Evolutionary conservation across 1,140 invertebrate species (phyloP).

Genomic region (Micrasema minimum): DNA sequence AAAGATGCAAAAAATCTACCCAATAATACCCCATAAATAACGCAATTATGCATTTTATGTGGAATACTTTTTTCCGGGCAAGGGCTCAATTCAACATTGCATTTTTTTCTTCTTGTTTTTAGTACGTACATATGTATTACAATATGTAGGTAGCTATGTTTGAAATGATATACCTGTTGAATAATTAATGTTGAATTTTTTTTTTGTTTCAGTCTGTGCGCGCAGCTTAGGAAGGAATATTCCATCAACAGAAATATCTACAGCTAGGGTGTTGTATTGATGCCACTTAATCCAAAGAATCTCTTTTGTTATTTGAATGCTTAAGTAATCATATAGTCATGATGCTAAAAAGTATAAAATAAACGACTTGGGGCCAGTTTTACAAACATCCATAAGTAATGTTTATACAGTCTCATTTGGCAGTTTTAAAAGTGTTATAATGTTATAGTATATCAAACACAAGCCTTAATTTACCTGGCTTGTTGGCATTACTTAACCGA

Average conservation of each 20-base stretch:
- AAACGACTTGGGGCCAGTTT: background rate
- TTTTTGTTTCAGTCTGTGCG: slow-evolving; percentile 53
- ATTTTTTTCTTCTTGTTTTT: background rate
- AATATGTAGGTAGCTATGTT: background rate
- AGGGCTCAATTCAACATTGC: background rate
- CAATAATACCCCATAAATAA: background rate
- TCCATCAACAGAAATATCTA: slow-evolving; percentile 3
- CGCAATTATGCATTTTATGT: background rate
- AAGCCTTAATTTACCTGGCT: no score
- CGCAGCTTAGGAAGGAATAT: slow-evolving; percentile 43
- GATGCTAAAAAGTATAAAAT: no score
- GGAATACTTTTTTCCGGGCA: background rate
- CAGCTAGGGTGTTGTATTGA: slow-evolving; percentile 19
- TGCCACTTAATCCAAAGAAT: slow-evolving; percentile 40
- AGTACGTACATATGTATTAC: background rate
- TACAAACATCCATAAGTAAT: background rate
- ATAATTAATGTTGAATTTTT: slow-evolving; percentile 10
- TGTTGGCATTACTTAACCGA: no score
- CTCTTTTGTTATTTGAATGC: slow-evolving; percentile 17
- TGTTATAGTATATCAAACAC: background rate
- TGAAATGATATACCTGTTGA: background rate
- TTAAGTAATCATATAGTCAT: slow-evolving; percentile 5
- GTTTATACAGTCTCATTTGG: background rate
- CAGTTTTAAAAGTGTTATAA: background rate
- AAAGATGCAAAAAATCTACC: no score